These are phyloP conservation scores for Meta bourneti DNA, from an alignment of 2,888 invertebrate species.

Conservation along the genomic window DNA sequence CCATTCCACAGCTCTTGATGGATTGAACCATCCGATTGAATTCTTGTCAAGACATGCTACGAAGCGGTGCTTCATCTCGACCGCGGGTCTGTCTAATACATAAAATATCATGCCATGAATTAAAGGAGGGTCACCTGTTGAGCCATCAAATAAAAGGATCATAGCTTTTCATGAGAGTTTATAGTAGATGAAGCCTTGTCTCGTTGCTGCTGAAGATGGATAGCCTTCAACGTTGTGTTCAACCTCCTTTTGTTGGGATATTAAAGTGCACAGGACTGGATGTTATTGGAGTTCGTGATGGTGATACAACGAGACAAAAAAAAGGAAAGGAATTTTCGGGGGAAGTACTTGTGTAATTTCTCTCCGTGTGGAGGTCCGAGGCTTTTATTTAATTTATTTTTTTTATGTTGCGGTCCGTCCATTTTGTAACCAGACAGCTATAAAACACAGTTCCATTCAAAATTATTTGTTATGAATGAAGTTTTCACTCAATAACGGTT, in stretches of 20 bases:
- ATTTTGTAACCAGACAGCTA: too few species aligned
- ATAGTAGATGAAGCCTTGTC: not conserved
- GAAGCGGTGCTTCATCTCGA: slow-evolving; percentile 38
- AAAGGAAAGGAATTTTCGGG: too few species aligned
- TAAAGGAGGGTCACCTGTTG: slow-evolving; percentile 40
- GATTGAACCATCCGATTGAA: slow-evolving; percentile 57
- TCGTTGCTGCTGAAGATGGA: slow-evolving; percentile 12
- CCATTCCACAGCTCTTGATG: slow-evolving; percentile 45
- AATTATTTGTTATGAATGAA: too few species aligned
- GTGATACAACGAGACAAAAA: too few species aligned
- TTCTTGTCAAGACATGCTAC: slow-evolving; percentile 61
- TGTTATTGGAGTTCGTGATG: not conserved
- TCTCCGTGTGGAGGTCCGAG: too few species aligned
- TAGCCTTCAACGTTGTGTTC: not conserved
- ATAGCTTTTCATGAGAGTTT: not conserved
- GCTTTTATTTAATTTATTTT: too few species aligned
- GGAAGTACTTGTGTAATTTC: too few species aligned
- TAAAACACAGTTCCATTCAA: too few species aligned
- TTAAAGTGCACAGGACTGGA: not conserved
- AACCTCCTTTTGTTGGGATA: not conserved
- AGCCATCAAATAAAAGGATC: slow-evolving; percentile 19
- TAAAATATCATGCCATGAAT: slow-evolving; percentile 43
- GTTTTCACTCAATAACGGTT: too few species aligned
- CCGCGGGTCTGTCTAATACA: slow-evolving; percentile 32
- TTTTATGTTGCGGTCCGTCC: too few species aligned